Evolutionary conservation across 2,797 vertebrate species (phyloP).

Genomic region (Morus bassanus): DNA sequence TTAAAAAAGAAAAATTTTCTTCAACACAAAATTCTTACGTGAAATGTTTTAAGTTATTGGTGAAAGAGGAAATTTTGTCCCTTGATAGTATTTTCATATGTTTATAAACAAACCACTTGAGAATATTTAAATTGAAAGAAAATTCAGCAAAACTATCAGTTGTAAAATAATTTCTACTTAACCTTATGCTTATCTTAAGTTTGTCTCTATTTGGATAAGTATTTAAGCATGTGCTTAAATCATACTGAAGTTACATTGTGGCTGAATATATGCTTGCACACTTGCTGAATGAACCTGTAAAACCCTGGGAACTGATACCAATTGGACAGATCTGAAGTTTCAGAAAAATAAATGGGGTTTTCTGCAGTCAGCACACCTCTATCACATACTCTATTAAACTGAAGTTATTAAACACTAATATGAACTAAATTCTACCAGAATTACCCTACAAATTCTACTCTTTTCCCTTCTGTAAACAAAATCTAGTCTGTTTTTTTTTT

Average conservation of each 20-base stretch:
- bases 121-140: background rate
- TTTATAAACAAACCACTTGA: background rate
- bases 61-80: background rate
- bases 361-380: background rate
- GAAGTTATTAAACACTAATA: background rate
- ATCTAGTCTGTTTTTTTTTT: background rate
- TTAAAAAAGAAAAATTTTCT: background rate
- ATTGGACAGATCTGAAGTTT: background rate
- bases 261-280: background rate
- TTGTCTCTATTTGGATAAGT: background rate
- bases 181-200: background rate
- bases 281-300: background rate
- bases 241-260: background rate
- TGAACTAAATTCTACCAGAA: background rate
- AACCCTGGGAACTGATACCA: background rate
- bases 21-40: background rate
- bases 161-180: background rate
- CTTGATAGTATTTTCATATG: background rate
- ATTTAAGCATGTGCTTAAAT: background rate
- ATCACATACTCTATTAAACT: background rate
- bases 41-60: background rate
- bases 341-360: background rate
- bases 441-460: background rate
- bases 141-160: background rate
- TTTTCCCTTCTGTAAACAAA: constrained; percentile 10